A percentile compares a stretch with the other conserved stretches of the same genome.
These are phyloP conservation scores for Lepidocyrtoides sp. DNA, from an alignment of 2,888 invertebrate genomes.

Conservation along the genomic window DNA sequence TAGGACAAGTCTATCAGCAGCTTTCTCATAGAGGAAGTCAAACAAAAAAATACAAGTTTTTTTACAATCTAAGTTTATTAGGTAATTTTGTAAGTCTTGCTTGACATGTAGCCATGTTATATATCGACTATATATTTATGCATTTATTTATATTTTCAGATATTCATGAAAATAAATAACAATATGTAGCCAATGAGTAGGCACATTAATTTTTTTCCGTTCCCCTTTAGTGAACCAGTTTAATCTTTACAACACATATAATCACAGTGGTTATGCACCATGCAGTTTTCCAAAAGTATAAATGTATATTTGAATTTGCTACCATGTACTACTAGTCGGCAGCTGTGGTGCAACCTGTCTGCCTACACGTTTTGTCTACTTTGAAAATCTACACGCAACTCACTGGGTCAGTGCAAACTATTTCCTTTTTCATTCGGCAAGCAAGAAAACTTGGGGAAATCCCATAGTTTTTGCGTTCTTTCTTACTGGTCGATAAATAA, in stretches of 20 bases:
- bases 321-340: neutral
- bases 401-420: slow-evolving; percentile 3
- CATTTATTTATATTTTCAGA: too few relatives aligned
- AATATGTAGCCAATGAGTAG: neutral
- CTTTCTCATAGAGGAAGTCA: slow-evolving; percentile 25
- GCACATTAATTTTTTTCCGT: slow-evolving; percentile 23
- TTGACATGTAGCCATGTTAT: too few relatives aligned
- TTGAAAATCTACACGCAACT: neutral
- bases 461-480: slow-evolving; percentile 19
- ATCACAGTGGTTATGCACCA: slow-evolving; percentile 29
- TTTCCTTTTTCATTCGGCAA: neutral
- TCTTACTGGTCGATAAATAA: neutral
- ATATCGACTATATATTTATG: too few relatives aligned
- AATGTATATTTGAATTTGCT: neutral
- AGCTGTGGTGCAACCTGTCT: neutral
- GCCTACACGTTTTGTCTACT: neutral
- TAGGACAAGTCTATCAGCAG: slow-evolving; percentile 33
- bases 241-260: neutral
- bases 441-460: slow-evolving; percentile 36
- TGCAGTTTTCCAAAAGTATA: neutral
- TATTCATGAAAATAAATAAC: too few relatives aligned
- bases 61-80: neutral
- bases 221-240: slow-evolving; percentile 44
- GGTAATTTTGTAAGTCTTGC: neutral
- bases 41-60: neutral